phyloP scores from a whole-genome alignment of 30 jellyfish, hydroid and myxozoan genomes.

The Catostylus mosaicus region DNA sequence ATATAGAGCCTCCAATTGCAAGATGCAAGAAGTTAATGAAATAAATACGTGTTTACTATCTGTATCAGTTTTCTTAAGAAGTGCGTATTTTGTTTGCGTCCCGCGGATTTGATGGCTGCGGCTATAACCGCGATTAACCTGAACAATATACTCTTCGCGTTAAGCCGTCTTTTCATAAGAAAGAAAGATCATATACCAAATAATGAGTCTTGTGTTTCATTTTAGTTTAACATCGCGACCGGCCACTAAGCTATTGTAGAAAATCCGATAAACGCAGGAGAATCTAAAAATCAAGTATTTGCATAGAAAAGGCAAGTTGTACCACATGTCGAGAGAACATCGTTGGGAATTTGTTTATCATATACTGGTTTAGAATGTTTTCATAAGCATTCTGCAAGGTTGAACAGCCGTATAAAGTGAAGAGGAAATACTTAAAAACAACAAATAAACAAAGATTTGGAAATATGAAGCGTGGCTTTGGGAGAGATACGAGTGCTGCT shows the following conservation, averaged over 20 bases:
- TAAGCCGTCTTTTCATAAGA: constrained; percentile 47
- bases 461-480: constrained; percentile 39
- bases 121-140: constrained; percentile 6
- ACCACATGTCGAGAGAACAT: constrained; percentile 36
- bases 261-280: constrained; percentile 8
- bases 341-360: constrained; percentile 37
- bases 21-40: no score
- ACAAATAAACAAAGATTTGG: constrained; percentile 2
- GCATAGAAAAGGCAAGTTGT: not conserved
- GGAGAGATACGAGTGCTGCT: constrained; percentile 17
- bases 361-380: not conserved
- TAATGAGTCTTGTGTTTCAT: constrained; percentile 21
- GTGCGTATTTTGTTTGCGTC: no score
- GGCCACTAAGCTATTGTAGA: constrained; percentile 23
- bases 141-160: constrained; percentile 28
- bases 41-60: no score
- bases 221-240: constrained; percentile 22
- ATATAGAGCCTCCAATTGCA: no score
- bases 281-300: not conserved
- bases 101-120: constrained; percentile 6
- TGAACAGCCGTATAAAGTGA: not conserved
- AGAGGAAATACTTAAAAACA: constrained; percentile 4
- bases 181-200: constrained; percentile 40
- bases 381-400: not conserved
- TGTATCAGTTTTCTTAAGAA: no score